Evolutionary conservation across 2,113 vertebrate genomes (phyloP), one percentile per base, ranked within the genome.

Genomic region (Sturnus vulgaris): DNA sequence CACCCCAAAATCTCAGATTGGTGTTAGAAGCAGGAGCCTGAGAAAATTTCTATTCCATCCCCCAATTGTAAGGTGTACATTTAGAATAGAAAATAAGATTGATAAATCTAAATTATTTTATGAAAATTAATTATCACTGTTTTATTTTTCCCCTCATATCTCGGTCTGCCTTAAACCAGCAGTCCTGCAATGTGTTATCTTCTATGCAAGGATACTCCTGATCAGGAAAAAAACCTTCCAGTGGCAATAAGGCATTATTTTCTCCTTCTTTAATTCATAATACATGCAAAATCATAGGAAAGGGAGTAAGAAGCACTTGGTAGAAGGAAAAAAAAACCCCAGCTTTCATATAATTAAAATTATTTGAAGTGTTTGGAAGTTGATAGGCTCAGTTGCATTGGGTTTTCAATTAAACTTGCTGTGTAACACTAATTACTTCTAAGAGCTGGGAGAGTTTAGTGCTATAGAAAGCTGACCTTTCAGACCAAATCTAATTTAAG

Each of bases 31-130:
- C 9, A 40, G 6, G 5, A 79, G 22, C n/a, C 46, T 35, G 13
- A n/a, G 61, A 78, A 92, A 57, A 49, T 7, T 40, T 2, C 5
- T 11, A 35, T 78, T 65, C 12, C 14, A 10, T 28, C 25, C 19
- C 20, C 7, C 0, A 72, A 52, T 5, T 25, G 5, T 12, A 33
- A 33, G 8, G 3, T 20, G 2, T 7, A 21, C 15, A 19, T 46
- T 65, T 65, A 37, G 7, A 77, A 66, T 13, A 83, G 9, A 39
- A 90, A 63, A 16, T 20, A 37, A 39, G 10, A 52, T 5, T 2
- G 7, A 30, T 15, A 15, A 52, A 12, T 47, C 14, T n/a, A 20
- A 21, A 46, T 21, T 30, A 28, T 40, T 83, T 78, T 53, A 20
- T n/a, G 9, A 49, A 84, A 46, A 22, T 12, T 37, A 19, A 23